Evolutionary conservation across 2,888 invertebrate species (phyloP).

Genomic region (Leptopilina drosophilae): DNA sequence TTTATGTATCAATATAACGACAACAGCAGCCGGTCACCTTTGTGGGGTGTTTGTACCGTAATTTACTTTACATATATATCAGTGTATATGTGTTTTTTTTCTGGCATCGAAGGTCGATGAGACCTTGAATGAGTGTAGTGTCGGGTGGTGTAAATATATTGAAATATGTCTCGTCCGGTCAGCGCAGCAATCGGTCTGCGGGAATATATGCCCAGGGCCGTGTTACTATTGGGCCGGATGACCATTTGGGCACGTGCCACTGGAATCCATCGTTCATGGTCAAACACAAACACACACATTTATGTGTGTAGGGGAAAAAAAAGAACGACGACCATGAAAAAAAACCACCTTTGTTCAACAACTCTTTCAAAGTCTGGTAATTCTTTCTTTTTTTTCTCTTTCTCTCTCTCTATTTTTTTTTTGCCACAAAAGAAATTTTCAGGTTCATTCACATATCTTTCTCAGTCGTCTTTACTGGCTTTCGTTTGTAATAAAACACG

Average conservation of each 20-base stretch:
- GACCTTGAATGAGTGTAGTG: conserved; percentile 15
- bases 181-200: conserved; percentile 30
- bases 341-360: conserved; percentile 2
- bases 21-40: conserved; percentile 35
- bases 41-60: conserved; percentile 21
- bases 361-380: not conserved
- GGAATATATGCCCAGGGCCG: conserved; percentile 15
- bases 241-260: conserved; percentile 29
- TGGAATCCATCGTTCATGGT: conserved; percentile 16
- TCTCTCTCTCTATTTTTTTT: not conserved
- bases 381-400: not conserved
- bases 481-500: conserved; percentile 5
- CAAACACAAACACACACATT: not conserved
- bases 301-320: not conserved
- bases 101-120: conserved; percentile 19
- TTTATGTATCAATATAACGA: conserved; percentile 5
- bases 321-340: conserved; percentile 22
- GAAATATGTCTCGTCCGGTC: conserved; percentile 29
- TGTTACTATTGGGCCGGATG: conserved; percentile 27
- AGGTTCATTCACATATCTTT: conserved; percentile 25
- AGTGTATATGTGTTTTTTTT: not conserved
- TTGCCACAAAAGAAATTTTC: not conserved
- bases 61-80: not conserved
- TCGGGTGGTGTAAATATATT: conserved; percentile 26
- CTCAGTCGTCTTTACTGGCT: conserved; percentile 18